These are phyloP conservation scores for Drusus annulatus DNA, from an alignment of 1,140 invertebrate genomes.

Conservation along the genomic window DNA sequence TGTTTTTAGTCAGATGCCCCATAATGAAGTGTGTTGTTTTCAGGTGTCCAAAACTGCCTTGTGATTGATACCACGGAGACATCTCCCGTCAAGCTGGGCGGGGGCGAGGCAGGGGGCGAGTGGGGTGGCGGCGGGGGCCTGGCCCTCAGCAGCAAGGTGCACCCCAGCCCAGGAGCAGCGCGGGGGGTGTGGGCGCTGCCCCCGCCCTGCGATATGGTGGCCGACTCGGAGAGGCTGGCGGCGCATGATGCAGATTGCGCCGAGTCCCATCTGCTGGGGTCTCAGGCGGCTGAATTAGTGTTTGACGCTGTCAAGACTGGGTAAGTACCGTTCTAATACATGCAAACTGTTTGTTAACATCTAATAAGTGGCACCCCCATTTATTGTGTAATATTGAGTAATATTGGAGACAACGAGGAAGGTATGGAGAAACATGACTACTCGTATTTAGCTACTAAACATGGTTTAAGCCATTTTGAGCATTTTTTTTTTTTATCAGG, in stretches of 20 bases:
- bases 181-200: conserved; percentile 88
- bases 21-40: too few relatives aligned
- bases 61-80: conserved; percentile 26
- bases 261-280: conserved; percentile 63
- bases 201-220: conserved; percentile 80
- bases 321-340: conserved; percentile 63
- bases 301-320: conserved; percentile 78
- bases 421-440: too few relatives aligned
- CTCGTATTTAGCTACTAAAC: too few relatives aligned
- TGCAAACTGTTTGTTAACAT: too few relatives aligned
- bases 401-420: too few relatives aligned
- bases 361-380: too few relatives aligned
- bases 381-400: too few relatives aligned
- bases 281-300: conserved; percentile 72
- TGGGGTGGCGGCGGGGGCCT: conserved; percentile 47
- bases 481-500: too few relatives aligned
- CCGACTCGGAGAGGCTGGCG: conserved; percentile 71
- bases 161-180: conserved; percentile 86
- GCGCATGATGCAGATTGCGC: conserved; percentile 65
- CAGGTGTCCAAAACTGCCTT: not conserved
- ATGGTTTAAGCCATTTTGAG: too few relatives aligned
- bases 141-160: conserved; percentile 74
- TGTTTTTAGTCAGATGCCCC: too few relatives aligned
- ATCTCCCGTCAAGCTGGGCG: conserved; percentile 33
- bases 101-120: conserved; percentile 48